These are phyloP conservation scores for Tauraco erythrolophus DNA, from an alignment of 2,113 vertebrate genomes.

Conservation along the genomic window DNA sequence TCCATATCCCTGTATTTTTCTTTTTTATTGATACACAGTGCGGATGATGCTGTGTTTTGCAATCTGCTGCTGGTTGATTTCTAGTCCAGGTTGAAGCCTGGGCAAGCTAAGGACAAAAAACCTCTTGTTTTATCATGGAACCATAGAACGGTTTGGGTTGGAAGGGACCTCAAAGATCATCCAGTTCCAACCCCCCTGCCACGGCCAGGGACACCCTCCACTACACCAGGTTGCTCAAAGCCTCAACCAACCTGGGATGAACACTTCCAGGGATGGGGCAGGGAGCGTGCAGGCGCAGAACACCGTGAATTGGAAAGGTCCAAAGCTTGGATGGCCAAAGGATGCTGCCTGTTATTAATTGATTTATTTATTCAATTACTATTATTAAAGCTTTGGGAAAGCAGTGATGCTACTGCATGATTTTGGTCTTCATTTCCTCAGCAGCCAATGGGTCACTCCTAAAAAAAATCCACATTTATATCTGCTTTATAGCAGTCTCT, in stretches of 20 bases:
- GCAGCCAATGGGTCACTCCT: neutral
- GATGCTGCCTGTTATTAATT: neutral
- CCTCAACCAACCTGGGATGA: too few relatives aligned
- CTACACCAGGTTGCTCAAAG: too few relatives aligned
- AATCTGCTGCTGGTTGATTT: neutral
- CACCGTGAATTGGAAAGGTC: rapidly evolving
- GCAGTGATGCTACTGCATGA: rapidly evolving
- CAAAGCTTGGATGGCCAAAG: neutral
- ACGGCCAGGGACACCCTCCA: too few relatives aligned
- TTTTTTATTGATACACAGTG: neutral
- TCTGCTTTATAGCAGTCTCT: neutral
- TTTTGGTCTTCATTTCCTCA: neutral
- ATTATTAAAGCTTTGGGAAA: neutral
- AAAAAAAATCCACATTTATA: neutral
- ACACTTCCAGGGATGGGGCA: too few relatives aligned
- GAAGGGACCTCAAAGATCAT: too few relatives aligned
- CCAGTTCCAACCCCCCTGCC: too few relatives aligned
- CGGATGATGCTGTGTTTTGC: neutral
- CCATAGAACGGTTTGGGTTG: too few relatives aligned
- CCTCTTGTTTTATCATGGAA: too few relatives aligned
- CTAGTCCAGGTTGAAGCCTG: neutral
- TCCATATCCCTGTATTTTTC: neutral
- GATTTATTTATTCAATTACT: too few relatives aligned
- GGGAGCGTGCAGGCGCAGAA: neutral
- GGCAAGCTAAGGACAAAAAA: neutral